Conservation (phyloP, 2,797 vertebrate genomes). For the Protonibea diacanthus region DNA sequence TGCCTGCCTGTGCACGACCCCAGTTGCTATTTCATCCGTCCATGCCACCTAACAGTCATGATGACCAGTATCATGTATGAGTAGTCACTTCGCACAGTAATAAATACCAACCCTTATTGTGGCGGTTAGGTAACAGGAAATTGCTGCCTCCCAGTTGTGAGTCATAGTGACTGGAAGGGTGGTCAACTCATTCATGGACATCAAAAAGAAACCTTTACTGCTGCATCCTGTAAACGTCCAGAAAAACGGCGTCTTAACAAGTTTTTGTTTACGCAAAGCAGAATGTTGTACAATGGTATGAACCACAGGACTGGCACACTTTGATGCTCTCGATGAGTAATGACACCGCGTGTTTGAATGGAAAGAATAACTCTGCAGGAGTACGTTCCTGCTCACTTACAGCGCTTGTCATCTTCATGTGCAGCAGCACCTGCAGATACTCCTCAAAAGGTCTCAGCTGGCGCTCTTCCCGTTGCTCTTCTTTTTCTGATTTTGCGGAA, state of each 20-base stretch:
- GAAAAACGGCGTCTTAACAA: not conserved
- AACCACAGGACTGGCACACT: not conserved
- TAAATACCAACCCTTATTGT: not conserved
- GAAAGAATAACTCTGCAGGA: not conserved
- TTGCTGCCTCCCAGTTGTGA: constrained; percentile 52
- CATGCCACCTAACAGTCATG: not conserved
- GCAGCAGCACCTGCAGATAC: constrained; percentile 77
- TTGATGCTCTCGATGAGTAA: not conserved
- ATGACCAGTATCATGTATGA: constrained; percentile 10
- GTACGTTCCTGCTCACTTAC: constrained; percentile 70
- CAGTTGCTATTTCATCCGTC: constrained; percentile 7
- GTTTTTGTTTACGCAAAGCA: not conserved
- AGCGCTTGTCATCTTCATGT: constrained; percentile 79
- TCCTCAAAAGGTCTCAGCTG: constrained; percentile 70
- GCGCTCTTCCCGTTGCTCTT: constrained; percentile 48
- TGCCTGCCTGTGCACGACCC: not conserved
- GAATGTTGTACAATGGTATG: not conserved
- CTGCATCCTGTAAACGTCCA: not conserved
- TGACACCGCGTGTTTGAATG: not conserved
- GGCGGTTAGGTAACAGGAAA: constrained; percentile 56
- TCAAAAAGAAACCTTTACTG: constrained; percentile 29
- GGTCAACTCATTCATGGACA: constrained; percentile 41
- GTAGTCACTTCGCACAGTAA: not conserved
- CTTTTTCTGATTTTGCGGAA: constrained; percentile 62
- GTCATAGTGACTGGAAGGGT: constrained; percentile 64